A percentile compares a stretch with the other conserved stretches of the same genome.
phyloP scores from a whole-genome alignment of 2,113 vertebrate species.

The Psittacula cyanocephala region DNA sequence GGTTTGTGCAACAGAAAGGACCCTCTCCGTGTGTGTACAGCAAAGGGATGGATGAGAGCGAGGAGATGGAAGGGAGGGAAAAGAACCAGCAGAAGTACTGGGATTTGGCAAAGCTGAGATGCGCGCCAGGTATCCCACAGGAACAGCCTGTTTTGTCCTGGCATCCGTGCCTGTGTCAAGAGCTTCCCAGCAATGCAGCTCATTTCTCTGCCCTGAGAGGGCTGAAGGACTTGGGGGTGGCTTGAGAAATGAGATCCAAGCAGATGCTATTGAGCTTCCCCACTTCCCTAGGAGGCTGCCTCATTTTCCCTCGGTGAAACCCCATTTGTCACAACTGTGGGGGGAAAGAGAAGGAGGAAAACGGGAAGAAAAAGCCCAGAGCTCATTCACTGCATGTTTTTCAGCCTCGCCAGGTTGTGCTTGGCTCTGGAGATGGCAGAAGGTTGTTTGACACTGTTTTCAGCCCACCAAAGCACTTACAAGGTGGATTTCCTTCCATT shows the following conservation, averaged over 20 bases:
- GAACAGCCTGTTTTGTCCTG: neutral
- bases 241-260: neutral
- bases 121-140: neutral
- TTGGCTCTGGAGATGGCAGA: neutral
- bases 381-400: neutral
- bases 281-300: neutral
- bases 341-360: neutral
- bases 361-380: neutral
- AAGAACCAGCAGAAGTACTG: neutral
- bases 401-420: neutral
- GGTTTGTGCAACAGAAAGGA: neutral
- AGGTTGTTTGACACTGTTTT: constrained; percentile 14
- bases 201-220: neutral
- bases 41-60: neutral
- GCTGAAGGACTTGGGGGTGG: neutral
- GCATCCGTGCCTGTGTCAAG: fast-evolving
- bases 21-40: neutral
- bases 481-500: constrained; percentile 46
- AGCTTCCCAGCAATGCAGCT: neutral
- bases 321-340: neutral
- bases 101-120: neutral
- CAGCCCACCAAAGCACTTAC: constrained; percentile 9
- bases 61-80: neutral
- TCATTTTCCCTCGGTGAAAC: neutral
- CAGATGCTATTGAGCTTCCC: fast-evolving